Conservation (phyloP, 2,888 invertebrate genomes). For the Cordilura impudica region DNA sequence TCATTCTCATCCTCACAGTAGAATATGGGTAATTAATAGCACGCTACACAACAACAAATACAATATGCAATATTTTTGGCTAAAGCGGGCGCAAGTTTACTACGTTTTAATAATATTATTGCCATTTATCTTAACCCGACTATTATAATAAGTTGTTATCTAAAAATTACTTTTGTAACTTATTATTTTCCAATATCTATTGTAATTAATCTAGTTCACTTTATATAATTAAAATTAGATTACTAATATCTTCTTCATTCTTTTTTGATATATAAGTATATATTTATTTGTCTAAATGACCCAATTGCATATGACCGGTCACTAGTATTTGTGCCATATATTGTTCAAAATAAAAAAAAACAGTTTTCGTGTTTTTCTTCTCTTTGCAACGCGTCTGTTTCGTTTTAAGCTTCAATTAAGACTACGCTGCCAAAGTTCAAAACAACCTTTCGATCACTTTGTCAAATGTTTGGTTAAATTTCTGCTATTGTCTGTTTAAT, state of each 20-base stretch:
- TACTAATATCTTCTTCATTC: not conserved
- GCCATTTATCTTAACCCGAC: not conserved
- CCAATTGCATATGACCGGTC: conserved; percentile 27
- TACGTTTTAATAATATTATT: not conserved
- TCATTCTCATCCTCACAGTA: conserved; percentile 14
- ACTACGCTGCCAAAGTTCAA: conserved; percentile 61
- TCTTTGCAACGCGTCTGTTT: conserved; percentile 59
- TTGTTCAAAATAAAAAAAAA: not conserved
- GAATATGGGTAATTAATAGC: conserved; percentile 19
- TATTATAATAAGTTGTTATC: not conserved
- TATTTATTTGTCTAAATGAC: conserved; percentile 10
- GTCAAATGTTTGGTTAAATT: conserved; percentile 34
- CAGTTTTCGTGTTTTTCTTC: conserved; percentile 24
- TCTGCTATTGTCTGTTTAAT: conserved; percentile 26
- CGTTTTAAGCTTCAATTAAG: conserved; percentile 65
- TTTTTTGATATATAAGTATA: not conserved
- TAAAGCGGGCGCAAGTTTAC: not conserved
- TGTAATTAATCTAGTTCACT: conserved; percentile 28
- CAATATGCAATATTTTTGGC: not conserved
- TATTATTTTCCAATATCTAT: not conserved
- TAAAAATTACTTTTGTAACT: not conserved
- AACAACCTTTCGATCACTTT: conserved; percentile 32
- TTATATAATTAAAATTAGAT: not conserved
- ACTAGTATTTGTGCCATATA: not conserved
- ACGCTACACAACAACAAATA: conserved; percentile 15